Percentiles rank a stretch among this genome's conserved stretches.
phyloP scores from a whole-genome alignment of 2,888 invertebrate genomes.

The Euplagia quadripunctaria region DNA sequence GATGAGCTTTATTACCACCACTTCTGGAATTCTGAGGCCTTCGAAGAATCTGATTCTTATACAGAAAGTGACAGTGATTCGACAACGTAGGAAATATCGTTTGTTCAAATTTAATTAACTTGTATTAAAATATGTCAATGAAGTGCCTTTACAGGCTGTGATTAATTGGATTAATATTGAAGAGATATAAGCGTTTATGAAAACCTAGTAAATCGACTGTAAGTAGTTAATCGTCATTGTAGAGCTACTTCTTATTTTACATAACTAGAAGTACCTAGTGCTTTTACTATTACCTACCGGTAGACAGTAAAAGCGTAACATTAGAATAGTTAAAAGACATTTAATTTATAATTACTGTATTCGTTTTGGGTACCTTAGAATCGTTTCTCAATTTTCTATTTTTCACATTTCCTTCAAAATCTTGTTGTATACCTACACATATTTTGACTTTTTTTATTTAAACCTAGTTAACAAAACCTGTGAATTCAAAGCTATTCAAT shows the following conservation, averaged over 20 bases:
- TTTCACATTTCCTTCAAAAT: neutral
- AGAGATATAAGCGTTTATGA: conserved; percentile 15
- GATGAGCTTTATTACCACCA: conserved; percentile 7
- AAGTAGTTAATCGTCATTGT: neutral
- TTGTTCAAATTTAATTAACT: neutral
- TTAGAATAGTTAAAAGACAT: conserved; percentile 47
- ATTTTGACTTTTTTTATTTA: neutral
- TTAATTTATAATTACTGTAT: conserved; percentile 21
- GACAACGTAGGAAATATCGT: neutral
- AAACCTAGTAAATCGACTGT: conserved; percentile 10
- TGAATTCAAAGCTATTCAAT: conserved; percentile 4
- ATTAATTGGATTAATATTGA: conserved; percentile 38
- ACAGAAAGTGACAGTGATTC: conserved; percentile 1
- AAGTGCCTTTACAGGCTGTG: conserved; percentile 53
- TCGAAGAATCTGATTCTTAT: conserved; percentile 6
- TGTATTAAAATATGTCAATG: conserved; percentile 8
- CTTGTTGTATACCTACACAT: neutral
- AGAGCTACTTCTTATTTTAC: conserved; percentile 14
- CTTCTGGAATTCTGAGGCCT: neutral
- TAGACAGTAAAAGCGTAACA: conserved; percentile 25
- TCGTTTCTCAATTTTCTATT: neutral
- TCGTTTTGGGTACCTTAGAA: conserved; percentile 1
- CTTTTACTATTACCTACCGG: neutral
- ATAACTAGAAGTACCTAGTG: too few species aligned
- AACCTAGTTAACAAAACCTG: neutral